Base-by-base conservation (phyloP, 2,797 vertebrate species). In the Pseudochirops corinnae region DNA sequence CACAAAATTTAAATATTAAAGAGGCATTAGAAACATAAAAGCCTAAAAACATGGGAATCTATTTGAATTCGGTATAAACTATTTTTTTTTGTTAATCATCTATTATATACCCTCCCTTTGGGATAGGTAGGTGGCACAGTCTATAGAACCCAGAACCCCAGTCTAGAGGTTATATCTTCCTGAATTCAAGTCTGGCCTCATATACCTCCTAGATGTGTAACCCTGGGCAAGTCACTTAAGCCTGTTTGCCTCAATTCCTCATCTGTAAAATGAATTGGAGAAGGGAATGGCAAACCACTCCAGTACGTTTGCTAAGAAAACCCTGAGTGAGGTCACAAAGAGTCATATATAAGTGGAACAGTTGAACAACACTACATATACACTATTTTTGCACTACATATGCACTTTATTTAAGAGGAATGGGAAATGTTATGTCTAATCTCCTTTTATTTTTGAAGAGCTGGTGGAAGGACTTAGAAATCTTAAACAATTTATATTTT, bases 401-500 rank as follows among this genome's bases (percentile, higher is more conserved):
- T n/a, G 52, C 1, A 18, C 52, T 90, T 33, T 93, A 31, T 29
- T 91, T 96, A 94, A 93, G 87, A 96, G 50, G 18, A 58, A 91
- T 52, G 55, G 50, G 2, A 55, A 92, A 0, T 55, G 53, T 1
- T 62, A 92, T 92, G 7, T 90, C n/a, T 60, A 50, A 58, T 50
- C 26, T 55, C 0, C 11, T 90, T 92, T 95, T 92, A 58, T 93
- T 90, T 92, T 62, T 82, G 9, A 92, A 92, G 2, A 1, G 46
- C 87, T 31, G 82, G 18, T 92, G 1, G 14, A 93, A 91, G 18
- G 55, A 55, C 28, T 92, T 93, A 55, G 5, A 55, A 60, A 50
- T 91, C n/a, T 95, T 31, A 91, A 91, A 94, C 46, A 24, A 93
- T 91, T 55, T 90, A 60, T 90, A 60, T 91, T 4, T n/a, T 74